phyloP scores from a whole-genome alignment of 1,140 invertebrate genomes.

The Pachypsylla venusta region DNA sequence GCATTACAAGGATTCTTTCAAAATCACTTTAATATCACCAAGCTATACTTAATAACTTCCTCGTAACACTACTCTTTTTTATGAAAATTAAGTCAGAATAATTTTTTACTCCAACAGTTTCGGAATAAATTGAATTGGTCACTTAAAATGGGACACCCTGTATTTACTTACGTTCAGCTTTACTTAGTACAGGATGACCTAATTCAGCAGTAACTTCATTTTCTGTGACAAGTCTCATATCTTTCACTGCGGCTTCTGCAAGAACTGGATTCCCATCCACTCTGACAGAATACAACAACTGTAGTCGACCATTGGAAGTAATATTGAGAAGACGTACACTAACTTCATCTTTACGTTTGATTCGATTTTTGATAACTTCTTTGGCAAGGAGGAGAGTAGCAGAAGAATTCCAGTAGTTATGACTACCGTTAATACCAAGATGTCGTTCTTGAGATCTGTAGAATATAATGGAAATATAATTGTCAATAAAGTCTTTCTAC shows the following conservation, averaged over 20 bases:
- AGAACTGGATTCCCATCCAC: conserved; percentile 58
- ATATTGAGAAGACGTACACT: conserved; percentile 20
- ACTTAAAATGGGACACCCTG: no score
- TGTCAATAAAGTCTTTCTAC: no score
- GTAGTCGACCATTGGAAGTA: conserved; percentile 21
- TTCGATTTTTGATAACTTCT: conserved; percentile 6
- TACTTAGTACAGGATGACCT: conserved; percentile 57
- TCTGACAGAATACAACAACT: conserved; percentile 59
- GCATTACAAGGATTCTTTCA: no score
- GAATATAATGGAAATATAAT: conserved; percentile 21
- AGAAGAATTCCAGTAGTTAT: conserved; percentile 8
- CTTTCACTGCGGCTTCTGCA: conserved; percentile 55
- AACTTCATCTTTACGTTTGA: conserved; percentile 12
- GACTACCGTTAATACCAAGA: conserved; percentile 37
- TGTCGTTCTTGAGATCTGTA: conserved; percentile 52
- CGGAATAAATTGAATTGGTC: no score
- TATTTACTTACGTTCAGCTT: conserved; percentile 57
- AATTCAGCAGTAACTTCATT: conserved; percentile 55
- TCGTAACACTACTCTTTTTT: no score
- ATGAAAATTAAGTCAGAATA: neutral
- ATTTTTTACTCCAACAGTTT: no score
- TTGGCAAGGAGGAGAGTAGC: conserved; percentile 9
- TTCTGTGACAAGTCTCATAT: conserved; percentile 57
- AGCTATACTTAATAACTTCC: no score
- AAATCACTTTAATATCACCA: no score